Percentiles rank a stretch among this genome's conserved stretches.
phyloP scores from a whole-genome alignment of 1,140 invertebrate genomes.

The Chionoecetes opilio region DNA sequence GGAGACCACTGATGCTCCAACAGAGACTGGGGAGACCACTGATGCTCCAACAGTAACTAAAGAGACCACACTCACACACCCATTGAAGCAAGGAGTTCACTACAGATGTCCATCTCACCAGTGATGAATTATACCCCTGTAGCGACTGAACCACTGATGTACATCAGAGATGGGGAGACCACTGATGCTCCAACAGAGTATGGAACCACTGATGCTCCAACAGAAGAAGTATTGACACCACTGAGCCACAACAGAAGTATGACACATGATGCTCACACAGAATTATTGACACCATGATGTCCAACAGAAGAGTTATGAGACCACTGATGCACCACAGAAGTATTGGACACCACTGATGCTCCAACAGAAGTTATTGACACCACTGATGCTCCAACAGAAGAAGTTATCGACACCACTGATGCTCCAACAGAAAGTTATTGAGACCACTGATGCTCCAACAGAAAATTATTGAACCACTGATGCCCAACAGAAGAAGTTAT shows the following conservation, averaged over 20 bases:
- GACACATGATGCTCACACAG: not conserved
- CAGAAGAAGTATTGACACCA: not conserved
- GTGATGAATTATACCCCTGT: not conserved
- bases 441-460: not conserved
- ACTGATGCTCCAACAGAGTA: not conserved
- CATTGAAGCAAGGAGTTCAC: not conserved
- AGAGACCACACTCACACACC: not conserved
- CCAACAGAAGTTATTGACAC: too few species aligned
- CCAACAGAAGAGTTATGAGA: too few species aligned
- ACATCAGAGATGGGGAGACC: not conserved
- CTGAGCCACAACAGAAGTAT: not conserved
- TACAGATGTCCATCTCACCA: not conserved
- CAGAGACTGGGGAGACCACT: too few species aligned
- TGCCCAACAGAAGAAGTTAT: not conserved
- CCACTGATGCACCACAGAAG: too few species aligned
- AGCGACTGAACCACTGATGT: not conserved
- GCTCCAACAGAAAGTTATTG: not conserved
- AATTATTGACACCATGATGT: not conserved
- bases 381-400: conserved; percentile 45
- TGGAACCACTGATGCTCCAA: not conserved
- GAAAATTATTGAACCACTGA: not conserved
- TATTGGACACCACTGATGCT: too few species aligned
- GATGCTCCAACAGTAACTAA: not conserved
- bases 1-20: too few species aligned
- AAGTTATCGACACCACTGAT: conserved; percentile 18